Base-by-base conservation (phyloP, 2,113 vertebrate species). In the Gallinago paraguaiae region DNA sequence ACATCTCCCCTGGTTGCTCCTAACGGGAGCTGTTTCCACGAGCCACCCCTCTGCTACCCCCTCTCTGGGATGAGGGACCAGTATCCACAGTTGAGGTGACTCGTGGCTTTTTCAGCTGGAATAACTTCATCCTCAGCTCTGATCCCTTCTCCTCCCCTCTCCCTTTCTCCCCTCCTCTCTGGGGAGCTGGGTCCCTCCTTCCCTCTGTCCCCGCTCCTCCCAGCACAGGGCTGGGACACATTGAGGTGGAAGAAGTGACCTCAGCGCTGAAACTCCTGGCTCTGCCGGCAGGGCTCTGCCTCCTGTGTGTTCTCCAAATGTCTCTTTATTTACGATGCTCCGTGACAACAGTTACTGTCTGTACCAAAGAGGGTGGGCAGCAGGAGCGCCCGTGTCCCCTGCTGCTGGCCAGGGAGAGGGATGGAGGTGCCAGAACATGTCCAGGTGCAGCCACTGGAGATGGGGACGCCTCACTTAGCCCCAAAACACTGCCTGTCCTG, bases 211-310 rank as follows among this genome's bases (percentile, higher is more conserved):
- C 50, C 1, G 9, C 54, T 80, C 70, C 92, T 70, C 54, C 72
- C 76, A 56, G 78, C 53, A 2, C 30, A 1, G 89, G 91, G 88
- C 68, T 28, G 88, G 90, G 87, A 35, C 48, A 1, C 2, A 0
- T 4, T 75, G 70, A 68, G 86, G 83, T 65, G 65, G 72, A 14
- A 71, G 56, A 70, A 91, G 75, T 93, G 96, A 96, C 75, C 94
- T 96, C 94, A 97, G 85, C 7, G 0, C 67, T 30, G 11, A 76
- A 90, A 24, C 90, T 82, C 68, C 82, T 59, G 93, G 82, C 86
- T 74, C 56, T 33, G 45, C 33, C 28, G 43, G 72, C 82, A 18
- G 91, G 53, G 19, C 81, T 13, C 45, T 35, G 94, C 80, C 76
- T 23, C 6, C 1, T 19, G 50, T 20, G n/a, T 3, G n/a, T 2